These are phyloP conservation scores for Leptinotarsa haldemani DNA, from an alignment of 2,888 invertebrate genomes.

Conservation along the genomic window DNA sequence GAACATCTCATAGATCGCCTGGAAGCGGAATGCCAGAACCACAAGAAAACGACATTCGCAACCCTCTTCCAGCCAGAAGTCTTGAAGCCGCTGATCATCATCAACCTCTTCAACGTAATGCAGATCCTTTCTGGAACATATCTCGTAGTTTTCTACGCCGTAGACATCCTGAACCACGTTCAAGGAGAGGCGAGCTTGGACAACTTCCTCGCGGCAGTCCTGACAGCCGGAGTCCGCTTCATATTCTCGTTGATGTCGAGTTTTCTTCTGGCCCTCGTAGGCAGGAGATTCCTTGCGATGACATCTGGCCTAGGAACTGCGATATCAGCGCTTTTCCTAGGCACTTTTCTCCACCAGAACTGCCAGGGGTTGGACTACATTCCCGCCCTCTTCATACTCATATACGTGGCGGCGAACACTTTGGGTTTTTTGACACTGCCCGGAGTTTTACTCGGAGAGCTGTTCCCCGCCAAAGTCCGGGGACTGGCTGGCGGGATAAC, in stretches of 20 bases:
- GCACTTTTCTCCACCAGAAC: constrained; percentile 66
- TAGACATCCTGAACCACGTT: constrained; percentile 75
- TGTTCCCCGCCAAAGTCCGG: constrained; percentile 79
- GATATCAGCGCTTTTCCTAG: constrained; percentile 72
- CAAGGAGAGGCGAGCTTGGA: constrained; percentile 65
- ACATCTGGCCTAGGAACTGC: constrained; percentile 77
- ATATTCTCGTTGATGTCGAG: constrained; percentile 75
- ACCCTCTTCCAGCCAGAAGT: constrained; percentile 71
- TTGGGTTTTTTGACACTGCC: constrained; percentile 80
- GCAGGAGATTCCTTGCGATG: constrained; percentile 75
- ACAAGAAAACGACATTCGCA: constrained; percentile 58
- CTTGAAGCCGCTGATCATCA: constrained; percentile 78
- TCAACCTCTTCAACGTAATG: constrained; percentile 78
- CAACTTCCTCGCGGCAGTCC: constrained; percentile 73
- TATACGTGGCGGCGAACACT: constrained; percentile 81
- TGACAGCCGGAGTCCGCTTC: constrained; percentile 76
- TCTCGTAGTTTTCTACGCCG: constrained; percentile 82
- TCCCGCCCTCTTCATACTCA: constrained; percentile 69
- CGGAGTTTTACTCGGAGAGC: constrained; percentile 80
- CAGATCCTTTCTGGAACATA: constrained; percentile 83
- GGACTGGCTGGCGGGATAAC: constrained; percentile 81
- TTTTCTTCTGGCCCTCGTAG: constrained; percentile 73
- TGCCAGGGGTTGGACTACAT: constrained; percentile 62
- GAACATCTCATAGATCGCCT: constrained; percentile 73
- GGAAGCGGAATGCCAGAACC: constrained; percentile 67